Evolutionary conservation across 2,113 vertebrate genomes (phyloP).

Genomic region (Micronycteris hirsuta): DNA sequence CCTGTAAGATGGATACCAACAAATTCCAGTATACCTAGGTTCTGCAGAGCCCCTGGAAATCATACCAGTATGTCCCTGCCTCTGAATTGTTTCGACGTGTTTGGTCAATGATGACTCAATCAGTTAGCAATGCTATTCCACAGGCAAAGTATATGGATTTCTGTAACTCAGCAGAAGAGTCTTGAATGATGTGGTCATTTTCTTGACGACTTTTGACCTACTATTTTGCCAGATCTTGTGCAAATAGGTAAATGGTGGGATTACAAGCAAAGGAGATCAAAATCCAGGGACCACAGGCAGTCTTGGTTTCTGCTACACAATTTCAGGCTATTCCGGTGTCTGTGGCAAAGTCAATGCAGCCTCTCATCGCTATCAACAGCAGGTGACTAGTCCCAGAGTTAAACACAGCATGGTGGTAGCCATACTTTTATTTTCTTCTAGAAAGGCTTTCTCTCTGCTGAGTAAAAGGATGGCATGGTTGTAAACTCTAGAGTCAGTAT

Average conservation of each 20-base stretch:
- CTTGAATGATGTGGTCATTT: background rate
- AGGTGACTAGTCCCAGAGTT: background rate
- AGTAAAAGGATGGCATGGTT: background rate
- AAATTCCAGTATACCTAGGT: slow-evolving; percentile 45
- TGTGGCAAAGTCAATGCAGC: background rate
- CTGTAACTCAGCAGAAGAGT: slow-evolving; percentile 52
- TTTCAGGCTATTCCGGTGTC: background rate
- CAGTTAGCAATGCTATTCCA: slow-evolving; percentile 39
- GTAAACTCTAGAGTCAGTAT: background rate
- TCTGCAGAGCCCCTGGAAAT: slow-evolving; percentile 48
- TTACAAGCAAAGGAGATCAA: background rate
- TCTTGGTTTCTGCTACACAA: background rate
- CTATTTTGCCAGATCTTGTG: background rate
- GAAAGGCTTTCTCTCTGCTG: background rate
- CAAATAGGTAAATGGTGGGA: background rate
- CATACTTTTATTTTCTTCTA: background rate
- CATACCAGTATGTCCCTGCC: background rate
- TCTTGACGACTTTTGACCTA: slow-evolving; percentile 14
- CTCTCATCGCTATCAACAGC: background rate
- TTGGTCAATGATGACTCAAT: slow-evolving; percentile 37
- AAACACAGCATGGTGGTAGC: background rate
- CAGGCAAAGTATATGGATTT: background rate
- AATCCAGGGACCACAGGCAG: background rate
- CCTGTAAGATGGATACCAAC: slow-evolving; percentile 44
- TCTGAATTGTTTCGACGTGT: slow-evolving; percentile 60